A percentile compares a stretch with the other conserved stretches of the same genome.
phyloP scores from a whole-genome alignment of 2,888 invertebrate genomes.

The Macrophya annulata region DNA sequence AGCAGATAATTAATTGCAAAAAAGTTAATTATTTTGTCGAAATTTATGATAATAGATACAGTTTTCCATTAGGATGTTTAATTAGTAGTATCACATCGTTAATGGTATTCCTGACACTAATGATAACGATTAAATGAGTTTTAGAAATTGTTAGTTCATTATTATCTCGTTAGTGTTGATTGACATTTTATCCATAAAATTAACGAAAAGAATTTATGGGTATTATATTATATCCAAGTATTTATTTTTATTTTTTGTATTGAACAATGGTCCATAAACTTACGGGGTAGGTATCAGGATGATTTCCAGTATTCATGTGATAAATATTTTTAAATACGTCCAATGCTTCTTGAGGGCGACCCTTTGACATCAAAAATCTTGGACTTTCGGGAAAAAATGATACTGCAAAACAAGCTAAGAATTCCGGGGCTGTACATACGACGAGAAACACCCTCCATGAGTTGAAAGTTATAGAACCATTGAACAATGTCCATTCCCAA shows the following conservation, averaged over 20 bases:
- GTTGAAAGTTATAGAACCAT: slow-evolving; percentile 79
- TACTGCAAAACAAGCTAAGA: slow-evolving; percentile 84
- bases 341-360: slow-evolving; percentile 86
- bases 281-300: slow-evolving; percentile 86
- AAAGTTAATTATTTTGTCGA: too few relatives aligned
- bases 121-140: background rate
- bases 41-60: background rate
- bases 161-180: too few relatives aligned
- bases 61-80: too few relatives aligned
- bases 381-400: slow-evolving; percentile 89
- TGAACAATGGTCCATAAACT: background rate
- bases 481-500: slow-evolving; percentile 80
- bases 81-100: too few relatives aligned
- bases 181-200: background rate
- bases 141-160: too few relatives aligned
- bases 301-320: slow-evolving; percentile 84
- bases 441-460: slow-evolving; percentile 86
- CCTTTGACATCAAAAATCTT: slow-evolving; percentile 88
- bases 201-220: background rate
- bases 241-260: background rate
- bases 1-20: too few relatives aligned
- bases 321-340: slow-evolving; percentile 86
- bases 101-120: background rate
- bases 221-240: background rate
- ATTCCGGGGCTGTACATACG: slow-evolving; percentile 85